A percentile compares a stretch with the other conserved stretches of the same genome.
phyloP scores from a whole-genome alignment of 2,888 invertebrate genomes.

The Athalia circularis region DNA sequence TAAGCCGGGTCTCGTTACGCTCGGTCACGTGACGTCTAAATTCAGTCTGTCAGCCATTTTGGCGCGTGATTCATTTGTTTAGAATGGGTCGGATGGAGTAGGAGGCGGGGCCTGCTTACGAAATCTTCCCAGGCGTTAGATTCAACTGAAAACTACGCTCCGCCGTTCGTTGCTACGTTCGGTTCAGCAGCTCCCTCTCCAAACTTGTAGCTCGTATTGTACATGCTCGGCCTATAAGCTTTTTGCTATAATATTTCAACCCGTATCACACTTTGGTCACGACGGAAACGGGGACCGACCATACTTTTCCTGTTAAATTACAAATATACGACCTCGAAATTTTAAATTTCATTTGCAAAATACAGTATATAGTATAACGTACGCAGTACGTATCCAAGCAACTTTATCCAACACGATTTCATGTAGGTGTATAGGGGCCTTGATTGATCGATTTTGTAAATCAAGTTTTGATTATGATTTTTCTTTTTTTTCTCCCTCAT shows the following conservation, averaged over 20 bases:
- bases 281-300: too few species aligned
- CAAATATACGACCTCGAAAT: conserved; percentile 5
- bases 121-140: conserved; percentile 68
- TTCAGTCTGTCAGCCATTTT: conserved; percentile 74
- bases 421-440: not conserved
- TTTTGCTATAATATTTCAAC: not conserved
- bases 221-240: not conserved
- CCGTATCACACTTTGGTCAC: too few species aligned
- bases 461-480: too few species aligned
- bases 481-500: too few species aligned
- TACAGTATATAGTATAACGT: not conserved
- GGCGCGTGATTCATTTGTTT: conserved; percentile 74
- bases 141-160: conserved; percentile 57
- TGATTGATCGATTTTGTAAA: too few species aligned
- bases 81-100: conserved; percentile 72
- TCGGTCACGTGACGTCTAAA: conserved; percentile 72
- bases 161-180: conserved; percentile 30
- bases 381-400: not conserved
- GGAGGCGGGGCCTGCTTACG: conserved; percentile 72
- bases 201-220: not conserved
- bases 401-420: not conserved
- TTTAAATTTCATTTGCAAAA: not conserved
- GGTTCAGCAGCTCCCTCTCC: not conserved
- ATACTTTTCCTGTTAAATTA: not conserved
- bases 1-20: conserved; percentile 30